Evolutionary conservation across 2,797 vertebrate genomes (phyloP).

Genomic region (Intellagama lesueurii): DNA sequence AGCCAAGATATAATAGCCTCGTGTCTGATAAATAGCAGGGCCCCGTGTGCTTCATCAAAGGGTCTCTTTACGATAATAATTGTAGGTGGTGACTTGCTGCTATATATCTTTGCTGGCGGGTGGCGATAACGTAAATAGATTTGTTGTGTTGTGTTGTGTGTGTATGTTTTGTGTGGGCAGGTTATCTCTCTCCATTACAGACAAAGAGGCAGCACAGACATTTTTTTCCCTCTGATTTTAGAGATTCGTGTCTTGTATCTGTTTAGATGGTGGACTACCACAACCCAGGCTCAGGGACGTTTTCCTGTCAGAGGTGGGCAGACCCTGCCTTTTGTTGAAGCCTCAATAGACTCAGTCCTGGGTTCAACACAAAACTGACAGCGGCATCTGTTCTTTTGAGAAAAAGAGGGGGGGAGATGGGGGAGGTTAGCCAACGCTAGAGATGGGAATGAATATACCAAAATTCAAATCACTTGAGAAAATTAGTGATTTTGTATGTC

Average conservation of each 20-base stretch:
- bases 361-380: not conserved
- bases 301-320: too few species aligned
- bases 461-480: too few species aligned
- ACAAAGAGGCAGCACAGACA: not conserved
- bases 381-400: not conserved
- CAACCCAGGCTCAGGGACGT: not conserved
- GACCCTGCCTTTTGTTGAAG: too few species aligned
- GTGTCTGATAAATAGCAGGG: constrained; percentile 75
- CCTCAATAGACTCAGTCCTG: not conserved
- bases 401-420: too few species aligned
- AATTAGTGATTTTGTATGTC: too few species aligned
- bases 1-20: constrained; percentile 72
- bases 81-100: constrained; percentile 69
- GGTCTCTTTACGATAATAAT: constrained; percentile 75
- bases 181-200: not conserved
- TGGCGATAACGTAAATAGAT: constrained; percentile 37
- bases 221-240: too few species aligned
- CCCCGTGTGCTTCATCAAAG: constrained; percentile 73
- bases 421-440: too few species aligned
- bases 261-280: too few species aligned
- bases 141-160: not conserved
- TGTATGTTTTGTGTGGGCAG: too few species aligned
- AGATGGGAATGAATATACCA: too few species aligned
- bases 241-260: not conserved
- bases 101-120: constrained; percentile 68